Evolutionary conservation across 2,797 vertebrate species (phyloP).

Genomic region (Aplochiton taeniatus): DNA sequence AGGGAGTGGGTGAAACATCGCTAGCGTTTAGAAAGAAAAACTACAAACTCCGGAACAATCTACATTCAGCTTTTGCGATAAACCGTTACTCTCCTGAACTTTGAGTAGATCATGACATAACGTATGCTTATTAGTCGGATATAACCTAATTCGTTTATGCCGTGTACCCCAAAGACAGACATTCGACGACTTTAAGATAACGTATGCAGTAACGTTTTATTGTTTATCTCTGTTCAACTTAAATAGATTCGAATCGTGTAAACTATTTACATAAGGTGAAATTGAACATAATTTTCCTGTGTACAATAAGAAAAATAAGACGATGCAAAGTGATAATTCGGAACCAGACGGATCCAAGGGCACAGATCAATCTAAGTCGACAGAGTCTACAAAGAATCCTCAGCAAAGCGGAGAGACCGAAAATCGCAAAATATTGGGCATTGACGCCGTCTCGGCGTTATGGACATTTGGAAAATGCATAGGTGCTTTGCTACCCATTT

Average conservation of each 20-base stretch:
- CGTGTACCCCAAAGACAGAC: not conserved
- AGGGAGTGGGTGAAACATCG: conserved; percentile 38
- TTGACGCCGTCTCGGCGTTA: conserved; percentile 73
- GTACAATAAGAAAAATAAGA: not conserved
- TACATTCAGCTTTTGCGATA: too few relatives aligned
- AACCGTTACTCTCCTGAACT: not conserved
- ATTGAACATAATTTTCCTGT: too few relatives aligned
- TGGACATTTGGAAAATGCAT: conserved; percentile 82
- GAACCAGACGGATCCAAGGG: conserved; percentile 44
- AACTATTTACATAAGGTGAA: not conserved
- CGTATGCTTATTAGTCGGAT: too few relatives aligned
- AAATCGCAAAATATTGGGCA: conserved; percentile 32
- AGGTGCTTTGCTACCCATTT: conserved; percentile 77
- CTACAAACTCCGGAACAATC: too few relatives aligned
- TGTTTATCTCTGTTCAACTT: too few relatives aligned
- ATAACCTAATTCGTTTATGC: too few relatives aligned
- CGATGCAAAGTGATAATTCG: conserved; percentile 62
- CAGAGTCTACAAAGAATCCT: conserved; percentile 29
- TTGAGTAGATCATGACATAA: not conserved
- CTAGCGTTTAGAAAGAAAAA: too few relatives aligned
- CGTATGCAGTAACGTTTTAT: too few relatives aligned
- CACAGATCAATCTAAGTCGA: conserved; percentile 20
- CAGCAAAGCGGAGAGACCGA: conserved; percentile 1
- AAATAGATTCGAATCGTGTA: not conserved
- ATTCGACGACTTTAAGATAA: not conserved